Conservation (phyloP, 1,140 invertebrate species). For the Rhysida immarginata region DNA sequence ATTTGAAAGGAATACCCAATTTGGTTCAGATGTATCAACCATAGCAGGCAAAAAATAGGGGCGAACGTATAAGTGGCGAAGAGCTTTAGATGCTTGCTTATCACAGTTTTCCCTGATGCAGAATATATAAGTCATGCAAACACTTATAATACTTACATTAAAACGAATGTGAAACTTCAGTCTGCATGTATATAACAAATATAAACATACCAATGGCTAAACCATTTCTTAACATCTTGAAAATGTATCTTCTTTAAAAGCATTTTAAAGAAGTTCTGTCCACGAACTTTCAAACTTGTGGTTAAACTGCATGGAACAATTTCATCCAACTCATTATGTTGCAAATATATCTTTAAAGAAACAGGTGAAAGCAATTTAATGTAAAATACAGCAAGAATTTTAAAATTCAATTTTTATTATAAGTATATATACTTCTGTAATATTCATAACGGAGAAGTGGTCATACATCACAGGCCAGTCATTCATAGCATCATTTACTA, state of each 20-base stretch:
- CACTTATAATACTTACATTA: too few species aligned
- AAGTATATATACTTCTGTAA: constrained; percentile 45
- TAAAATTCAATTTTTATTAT: too few species aligned
- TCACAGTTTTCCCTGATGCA: constrained; percentile 80
- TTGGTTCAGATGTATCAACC: constrained; percentile 56
- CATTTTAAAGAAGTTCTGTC: too few species aligned
- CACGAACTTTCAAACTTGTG: too few species aligned
- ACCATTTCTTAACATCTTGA: not conserved
- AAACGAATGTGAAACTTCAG: too few species aligned
- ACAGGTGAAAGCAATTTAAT: too few species aligned
- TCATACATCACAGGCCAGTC: constrained; percentile 47
- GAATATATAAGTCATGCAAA: too few species aligned
- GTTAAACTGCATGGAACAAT: not conserved
- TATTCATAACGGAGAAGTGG: constrained; percentile 49
- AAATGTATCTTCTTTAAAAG: too few species aligned
- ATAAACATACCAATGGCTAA: not conserved
- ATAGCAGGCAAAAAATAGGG: constrained; percentile 59
- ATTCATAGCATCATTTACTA: constrained; percentile 51
- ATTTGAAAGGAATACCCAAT: constrained; percentile 62
- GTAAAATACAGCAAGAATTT: too few species aligned
- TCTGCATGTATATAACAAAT: too few species aligned
- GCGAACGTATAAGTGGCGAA: constrained; percentile 48
- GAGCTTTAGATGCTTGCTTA: constrained; percentile 51
- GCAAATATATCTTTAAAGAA: too few species aligned
- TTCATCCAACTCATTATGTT: not conserved